These are phyloP conservation scores for Lasioglossum leucozonium DNA, from an alignment of 2,888 invertebrate species.

Conservation along the genomic window DNA sequence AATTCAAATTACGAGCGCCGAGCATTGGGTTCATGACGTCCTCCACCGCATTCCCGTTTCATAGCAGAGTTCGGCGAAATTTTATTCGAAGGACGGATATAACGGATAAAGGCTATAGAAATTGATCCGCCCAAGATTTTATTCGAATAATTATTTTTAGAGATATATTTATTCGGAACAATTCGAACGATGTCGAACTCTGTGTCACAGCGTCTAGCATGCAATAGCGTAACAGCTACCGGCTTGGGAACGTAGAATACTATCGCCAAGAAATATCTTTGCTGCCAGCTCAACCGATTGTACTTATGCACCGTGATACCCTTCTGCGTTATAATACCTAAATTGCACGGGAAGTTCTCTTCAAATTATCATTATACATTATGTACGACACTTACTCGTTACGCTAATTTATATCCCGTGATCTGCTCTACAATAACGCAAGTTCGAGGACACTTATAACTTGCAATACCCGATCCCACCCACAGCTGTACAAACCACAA, in stretches of 20 bases:
- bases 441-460: conserved; percentile 28
- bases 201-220: not conserved
- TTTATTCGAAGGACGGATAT: too few species aligned
- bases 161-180: too few species aligned
- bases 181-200: too few species aligned
- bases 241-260: not conserved
- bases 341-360: conserved; percentile 39
- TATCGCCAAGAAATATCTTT: not conserved
- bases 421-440: conserved; percentile 20
- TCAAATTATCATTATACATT: conserved; percentile 37
- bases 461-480: not conserved
- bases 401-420: conserved; percentile 42
- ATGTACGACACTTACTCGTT: conserved; percentile 31
- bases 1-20: not conserved
- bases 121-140: too few species aligned
- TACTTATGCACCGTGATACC: conserved; percentile 20
- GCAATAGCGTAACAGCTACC: not conserved
- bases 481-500: not conserved
- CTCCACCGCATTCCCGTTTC: not conserved
- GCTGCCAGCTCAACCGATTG: not conserved
- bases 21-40: not conserved
- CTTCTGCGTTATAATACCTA: conserved; percentile 25
- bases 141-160: too few species aligned
- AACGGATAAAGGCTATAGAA: too few species aligned
- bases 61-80: too few species aligned